These are phyloP conservation scores for Cataglyphis rosenhaueri DNA, from an alignment of 2,888 invertebrate species.

Conservation along the genomic window DNA sequence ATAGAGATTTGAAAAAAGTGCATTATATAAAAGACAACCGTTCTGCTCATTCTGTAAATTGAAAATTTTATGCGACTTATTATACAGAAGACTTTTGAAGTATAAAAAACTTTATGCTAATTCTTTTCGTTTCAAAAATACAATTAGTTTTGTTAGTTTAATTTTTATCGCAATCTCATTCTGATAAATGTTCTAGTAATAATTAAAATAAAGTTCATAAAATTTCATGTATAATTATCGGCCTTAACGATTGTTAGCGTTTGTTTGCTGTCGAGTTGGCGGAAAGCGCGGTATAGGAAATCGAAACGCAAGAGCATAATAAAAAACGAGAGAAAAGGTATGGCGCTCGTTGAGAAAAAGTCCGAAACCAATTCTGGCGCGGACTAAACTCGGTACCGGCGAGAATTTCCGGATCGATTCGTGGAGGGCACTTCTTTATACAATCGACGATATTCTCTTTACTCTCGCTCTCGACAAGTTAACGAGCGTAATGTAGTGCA, in stretches of 20 bases:
- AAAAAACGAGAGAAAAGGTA: constrained; percentile 37
- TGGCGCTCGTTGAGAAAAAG: constrained; percentile 60
- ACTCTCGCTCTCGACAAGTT: constrained; percentile 54
- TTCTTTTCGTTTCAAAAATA: constrained; percentile 38
- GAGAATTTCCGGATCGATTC: constrained; percentile 72
- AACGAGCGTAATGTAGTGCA: constrained; percentile 61
- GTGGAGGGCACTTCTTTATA: constrained; percentile 59
- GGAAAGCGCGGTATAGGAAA: constrained; percentile 58
- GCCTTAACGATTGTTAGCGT: constrained; percentile 64
- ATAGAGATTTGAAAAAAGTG: constrained; percentile 23
- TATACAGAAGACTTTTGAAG: constrained; percentile 1
- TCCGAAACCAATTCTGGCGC: constrained; percentile 74
- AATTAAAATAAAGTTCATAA: constrained; percentile 55
- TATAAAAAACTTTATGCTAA: constrained; percentile 24
- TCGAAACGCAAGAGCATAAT: constrained; percentile 66
- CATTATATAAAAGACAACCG: constrained; percentile 16
- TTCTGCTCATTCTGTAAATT: neutral
- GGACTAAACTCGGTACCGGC: constrained; percentile 65
- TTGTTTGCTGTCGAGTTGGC: constrained; percentile 77
- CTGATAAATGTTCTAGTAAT: constrained; percentile 28
- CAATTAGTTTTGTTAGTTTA: constrained; percentile 12
- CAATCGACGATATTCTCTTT: constrained; percentile 54
- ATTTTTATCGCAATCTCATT: neutral
- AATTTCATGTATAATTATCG: constrained; percentile 75
- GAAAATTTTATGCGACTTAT: constrained; percentile 13